Evolutionary conservation across 2,113 vertebrate species (phyloP), one percentile per base, ranked within the genome.

Genomic region (Mormyrus lacerda): DNA sequence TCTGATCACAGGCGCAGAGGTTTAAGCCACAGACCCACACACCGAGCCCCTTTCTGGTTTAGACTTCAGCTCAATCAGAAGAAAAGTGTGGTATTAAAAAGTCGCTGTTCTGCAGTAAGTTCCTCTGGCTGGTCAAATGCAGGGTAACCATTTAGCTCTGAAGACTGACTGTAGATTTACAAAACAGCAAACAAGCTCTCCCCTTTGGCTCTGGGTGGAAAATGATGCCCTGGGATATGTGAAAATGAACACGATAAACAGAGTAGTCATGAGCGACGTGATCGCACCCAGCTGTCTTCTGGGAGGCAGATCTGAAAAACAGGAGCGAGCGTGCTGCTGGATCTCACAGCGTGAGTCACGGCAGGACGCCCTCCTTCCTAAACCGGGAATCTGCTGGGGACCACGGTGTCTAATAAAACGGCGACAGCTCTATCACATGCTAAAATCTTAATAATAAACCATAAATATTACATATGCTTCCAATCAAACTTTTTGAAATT

Each of bases 201-300:
- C 55, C 53, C 42, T 35, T 87, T 31, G 48, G 35, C 55, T 48
- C 45, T 27, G 27, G 27, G 45, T 79, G 88, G 88, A 53, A 79
- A 76, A 79, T 88, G 50, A 51, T 27, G 48, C 65, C 45, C 27
- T 79, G 65, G 88, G 88, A 88, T 69, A 76, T 27, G 27, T 55
- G 31, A 53, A 82, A 76, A 35, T 53, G 69, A 39, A 50, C 47
- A 3, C 15, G 27, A 82, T 53, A n/a, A 82, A 55, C 50, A 82
- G 27, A 44, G 73, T 82, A 82, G 69, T 48, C 88, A 82, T n/a
- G 73, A 83, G 73, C 47, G 17, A 79, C 17, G 48, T 1, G 35
- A 51, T 3, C 3, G 42, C 42, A 21, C 39, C 27, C 47, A 79
- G n/a, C n/a, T 73, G 50, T 21, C 73, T 83, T 83, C 73, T 89